A percentile compares a stretch with the other conserved stretches of the same genome.
Conservation (phyloP, 30 jellyfish, hydroid and myxozoan genomes). For the Turritopsis dohrnii region DNA sequence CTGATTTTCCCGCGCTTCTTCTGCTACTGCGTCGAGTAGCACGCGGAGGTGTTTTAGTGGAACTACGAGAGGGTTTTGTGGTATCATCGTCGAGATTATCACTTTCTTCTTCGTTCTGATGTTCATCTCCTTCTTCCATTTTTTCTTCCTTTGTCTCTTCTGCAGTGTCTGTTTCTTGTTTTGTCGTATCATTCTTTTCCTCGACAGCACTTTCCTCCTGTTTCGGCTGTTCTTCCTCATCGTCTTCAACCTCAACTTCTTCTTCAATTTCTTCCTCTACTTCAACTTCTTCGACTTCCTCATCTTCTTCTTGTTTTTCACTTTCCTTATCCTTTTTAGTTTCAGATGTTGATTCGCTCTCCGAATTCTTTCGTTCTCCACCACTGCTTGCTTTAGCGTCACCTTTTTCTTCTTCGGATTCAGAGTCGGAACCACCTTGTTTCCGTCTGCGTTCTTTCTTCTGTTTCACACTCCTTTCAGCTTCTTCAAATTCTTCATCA, state of each 20-base stretch:
- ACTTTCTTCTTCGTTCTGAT: neutral
- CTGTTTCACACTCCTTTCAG: slow-evolving; percentile 39
- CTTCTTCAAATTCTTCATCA: slow-evolving; percentile 44
- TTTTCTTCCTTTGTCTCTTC: neutral
- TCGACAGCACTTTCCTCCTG: neutral
- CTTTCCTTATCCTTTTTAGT: slow-evolving; percentile 34
- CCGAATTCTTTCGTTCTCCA: slow-evolving; percentile 10
- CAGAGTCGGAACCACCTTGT: slow-evolving; percentile 17
- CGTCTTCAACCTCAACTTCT: slow-evolving; percentile 26
- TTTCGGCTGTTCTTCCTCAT: slow-evolving; percentile 24
- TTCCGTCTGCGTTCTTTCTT: slow-evolving; percentile 25
- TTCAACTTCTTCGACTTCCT: slow-evolving; percentile 34
- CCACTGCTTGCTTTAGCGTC: slow-evolving; percentile 9
- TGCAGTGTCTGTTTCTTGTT: neutral
- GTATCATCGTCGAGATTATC: neutral
- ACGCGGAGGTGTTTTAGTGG: neutral
- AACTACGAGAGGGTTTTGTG: neutral
- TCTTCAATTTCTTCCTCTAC: slow-evolving; percentile 34
- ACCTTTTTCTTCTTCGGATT: slow-evolving; percentile 23
- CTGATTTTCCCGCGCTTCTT: slow-evolving; percentile 6
- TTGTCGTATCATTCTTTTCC: neutral
- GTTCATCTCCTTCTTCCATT: slow-evolving; percentile 2
- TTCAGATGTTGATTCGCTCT: neutral
- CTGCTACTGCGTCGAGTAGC: slow-evolving; percentile 15
- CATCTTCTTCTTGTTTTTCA: slow-evolving; percentile 41